Evolutionary conservation across 1,140 invertebrate genomes (phyloP), one percentile per base, ranked within the genome.

Genomic region (Drosophila novamexicana): DNA sequence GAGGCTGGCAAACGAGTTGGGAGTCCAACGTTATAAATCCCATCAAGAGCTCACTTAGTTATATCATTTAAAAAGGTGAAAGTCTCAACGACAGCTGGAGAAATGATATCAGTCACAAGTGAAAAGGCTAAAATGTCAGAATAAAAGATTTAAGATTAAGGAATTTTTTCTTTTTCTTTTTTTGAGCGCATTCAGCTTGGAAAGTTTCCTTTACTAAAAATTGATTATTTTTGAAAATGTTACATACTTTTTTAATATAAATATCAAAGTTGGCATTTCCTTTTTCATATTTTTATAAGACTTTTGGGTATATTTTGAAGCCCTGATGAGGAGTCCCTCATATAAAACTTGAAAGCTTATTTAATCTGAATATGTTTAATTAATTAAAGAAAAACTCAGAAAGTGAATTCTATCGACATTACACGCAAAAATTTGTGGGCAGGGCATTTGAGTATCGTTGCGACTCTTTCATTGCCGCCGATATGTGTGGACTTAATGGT

Each of bases 401-500:
- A 44, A 44, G 40, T 7, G n/a, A 29, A 29, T 5, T 29, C 22
- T 4, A 5, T 29, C 22, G 22, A 5, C 22, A 29, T 29, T 29
- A 5, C 5, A 5, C 22, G 4, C 22, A 29, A 29, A 5, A 29
- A 29, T 29, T 29, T 29, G 22, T 29, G 4, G 22, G 22, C 22
- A 29, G 22, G 4, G 22, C 22, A 29, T 34, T 34, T 32, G 8
- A 2, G n/a, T 14, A 40, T 16, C 57, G 42, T 18, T 45, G 42
- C 16, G 47, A 29, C 16, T 12, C 18, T 14, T 29, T 29, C 22
- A 29, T 29, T 29, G 22, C 22, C 22, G 22, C 12, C 0, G 39
- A 69, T 68, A 69, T 66, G 4, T 29, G 22, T 29, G 47, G 49
- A 64, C 53, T 78, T 61, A 53, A 70, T 75, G 66, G 44, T 75